These are phyloP conservation scores for Periophthalmus magnuspinnatus DNA, from an alignment of 2,797 vertebrate genomes.

Conservation along the genomic window DNA sequence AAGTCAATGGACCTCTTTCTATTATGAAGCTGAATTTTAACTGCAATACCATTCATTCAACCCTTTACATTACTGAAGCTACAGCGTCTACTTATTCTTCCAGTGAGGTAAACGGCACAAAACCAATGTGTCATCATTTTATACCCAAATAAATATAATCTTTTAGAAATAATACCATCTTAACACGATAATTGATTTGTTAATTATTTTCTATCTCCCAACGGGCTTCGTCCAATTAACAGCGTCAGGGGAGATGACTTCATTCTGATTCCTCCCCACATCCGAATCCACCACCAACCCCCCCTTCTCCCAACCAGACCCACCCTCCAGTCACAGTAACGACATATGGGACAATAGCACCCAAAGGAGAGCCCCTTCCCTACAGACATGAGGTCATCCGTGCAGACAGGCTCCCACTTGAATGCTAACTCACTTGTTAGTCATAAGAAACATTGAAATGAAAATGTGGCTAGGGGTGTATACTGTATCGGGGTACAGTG, in stretches of 20 bases:
- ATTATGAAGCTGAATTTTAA: no score
- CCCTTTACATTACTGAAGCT: not conserved
- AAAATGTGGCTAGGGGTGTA: not conserved
- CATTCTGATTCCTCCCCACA: slow-evolving; percentile 52
- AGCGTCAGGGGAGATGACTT: slow-evolving; percentile 69
- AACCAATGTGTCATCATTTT: slow-evolving; percentile 2
- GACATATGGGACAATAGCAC: slow-evolving; percentile 52
- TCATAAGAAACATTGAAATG: not conserved
- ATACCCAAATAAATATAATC: not conserved
- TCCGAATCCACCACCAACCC: not conserved
- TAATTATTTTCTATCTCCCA: not conserved
- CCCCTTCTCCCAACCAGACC: not conserved
- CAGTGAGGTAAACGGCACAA: no score
- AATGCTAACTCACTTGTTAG: slow-evolving; percentile 10
- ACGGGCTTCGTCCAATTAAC: slow-evolving; percentile 54
- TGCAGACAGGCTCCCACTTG: slow-evolving; percentile 34
- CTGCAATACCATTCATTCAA: not conserved
- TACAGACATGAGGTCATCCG: slow-evolving; percentile 64
- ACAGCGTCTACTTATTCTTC: no score
- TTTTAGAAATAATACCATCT: not conserved
- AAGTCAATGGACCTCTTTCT: no score
- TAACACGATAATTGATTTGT: not conserved
- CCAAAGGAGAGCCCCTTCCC: slow-evolving; percentile 55
- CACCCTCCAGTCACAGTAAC: slow-evolving; percentile 10
- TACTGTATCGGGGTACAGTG: slow-evolving; percentile 24